phyloP scores from a whole-genome alignment of 1,140 invertebrate species.

The Caerostris extrusa region DNA sequence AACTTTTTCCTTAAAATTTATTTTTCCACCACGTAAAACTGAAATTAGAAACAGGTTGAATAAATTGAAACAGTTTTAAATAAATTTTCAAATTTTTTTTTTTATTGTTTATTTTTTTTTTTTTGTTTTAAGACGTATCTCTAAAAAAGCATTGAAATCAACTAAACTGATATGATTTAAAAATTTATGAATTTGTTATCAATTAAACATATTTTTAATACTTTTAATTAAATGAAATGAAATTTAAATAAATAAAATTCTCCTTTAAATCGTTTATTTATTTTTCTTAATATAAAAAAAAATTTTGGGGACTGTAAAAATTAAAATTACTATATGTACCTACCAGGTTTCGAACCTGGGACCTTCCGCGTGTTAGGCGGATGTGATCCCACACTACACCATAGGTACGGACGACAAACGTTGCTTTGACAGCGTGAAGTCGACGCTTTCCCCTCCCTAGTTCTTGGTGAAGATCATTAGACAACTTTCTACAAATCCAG shows the following conservation, averaged over 20 bases:
- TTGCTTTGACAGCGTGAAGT: background rate
- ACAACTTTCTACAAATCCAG: too few species aligned
- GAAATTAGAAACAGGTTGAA: background rate
- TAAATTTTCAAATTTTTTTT: background rate
- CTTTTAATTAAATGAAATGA: background rate
- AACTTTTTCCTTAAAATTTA: too few species aligned
- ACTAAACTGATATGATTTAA: too few species aligned
- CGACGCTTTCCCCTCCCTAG: too few species aligned
- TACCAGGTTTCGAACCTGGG: slow-evolving; percentile 76
- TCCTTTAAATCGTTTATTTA: background rate
- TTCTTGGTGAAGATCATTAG: too few species aligned
- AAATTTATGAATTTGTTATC: too few species aligned
- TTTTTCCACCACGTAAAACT: background rate
- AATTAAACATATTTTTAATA: background rate
- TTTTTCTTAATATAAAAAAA: background rate
- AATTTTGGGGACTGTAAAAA: background rate
- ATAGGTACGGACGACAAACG: background rate
- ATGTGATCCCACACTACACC: slow-evolving; percentile 77
- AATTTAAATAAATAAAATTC: too few species aligned
- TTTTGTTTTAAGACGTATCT: background rate
- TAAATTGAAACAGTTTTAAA: background rate
- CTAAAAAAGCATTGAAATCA: too few species aligned
- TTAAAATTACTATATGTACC: slow-evolving; percentile 66
- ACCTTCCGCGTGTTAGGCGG: slow-evolving; percentile 77
- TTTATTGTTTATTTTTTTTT: background rate